phyloP scores from a whole-genome alignment of 1,140 invertebrate species.

The Philopotamus ludificatus region DNA sequence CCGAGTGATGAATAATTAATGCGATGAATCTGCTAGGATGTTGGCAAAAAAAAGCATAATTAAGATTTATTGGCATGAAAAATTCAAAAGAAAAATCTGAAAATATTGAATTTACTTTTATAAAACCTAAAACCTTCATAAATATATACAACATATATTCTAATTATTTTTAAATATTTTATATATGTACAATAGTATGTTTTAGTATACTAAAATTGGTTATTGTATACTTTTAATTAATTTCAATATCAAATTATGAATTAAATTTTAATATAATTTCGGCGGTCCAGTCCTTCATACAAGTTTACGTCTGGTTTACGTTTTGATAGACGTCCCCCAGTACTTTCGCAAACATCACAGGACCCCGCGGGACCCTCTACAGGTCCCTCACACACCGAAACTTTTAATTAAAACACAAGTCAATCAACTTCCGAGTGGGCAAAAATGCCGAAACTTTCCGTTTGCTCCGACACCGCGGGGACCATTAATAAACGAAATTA shows the following conservation, averaged over 20 bases:
- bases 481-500: neutral
- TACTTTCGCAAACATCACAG: no score
- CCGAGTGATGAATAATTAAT: neutral
- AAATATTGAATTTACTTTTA: no score
- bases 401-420: constrained; percentile 15
- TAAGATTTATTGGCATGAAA: neutral
- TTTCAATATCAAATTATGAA: neutral
- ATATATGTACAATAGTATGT: no score
- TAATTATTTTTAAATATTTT: no score
- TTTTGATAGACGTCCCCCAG: no score
- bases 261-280: neutral
- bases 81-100: neutral
- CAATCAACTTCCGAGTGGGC: neutral
- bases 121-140: no score
- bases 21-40: neutral
- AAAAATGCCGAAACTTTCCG: neutral
- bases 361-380: neutral
- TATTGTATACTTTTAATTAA: neutral
- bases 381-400: neutral
- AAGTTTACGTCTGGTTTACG: neutral
- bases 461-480: neutral
- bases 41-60: neutral
- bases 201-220: neutral
- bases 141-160: no score
- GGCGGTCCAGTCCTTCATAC: neutral